Base-by-base conservation (phyloP, 2,113 vertebrate genomes). In the Toxotes jaculatrix region DNA sequence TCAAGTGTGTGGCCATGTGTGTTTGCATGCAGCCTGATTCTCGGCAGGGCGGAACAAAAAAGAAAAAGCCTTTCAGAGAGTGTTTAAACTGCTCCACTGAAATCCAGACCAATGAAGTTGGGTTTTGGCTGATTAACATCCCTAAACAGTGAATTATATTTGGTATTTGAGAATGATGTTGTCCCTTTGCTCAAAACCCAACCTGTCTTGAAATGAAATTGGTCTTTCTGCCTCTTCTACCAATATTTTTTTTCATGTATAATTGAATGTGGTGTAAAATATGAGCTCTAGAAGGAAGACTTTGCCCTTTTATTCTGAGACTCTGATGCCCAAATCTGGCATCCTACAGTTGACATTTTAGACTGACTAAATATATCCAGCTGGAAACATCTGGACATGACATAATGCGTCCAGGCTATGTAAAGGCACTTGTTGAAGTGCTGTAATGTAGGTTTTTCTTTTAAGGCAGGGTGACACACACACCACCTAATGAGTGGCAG, bases 1-100 rank as follows among this genome's bases (percentile, higher is more conserved):
- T 84, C 73, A 88, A 81, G 74, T 80, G 66, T 74, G 71, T 51
- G 74, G 79, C 61, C 77, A 42, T 67, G 31, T 73, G 76, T 74
- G 64, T 87, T 77, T 80, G 72, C 49, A 1, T 64, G 59, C 59
- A n/a, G 45, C 31, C 43, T 34, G 65, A 34, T 79, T 83, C 83
- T 77, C 80, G 0, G 79, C 78, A 69, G 71, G 71, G 38, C 74
- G 53, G 66, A 86, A 40, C 27, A 27, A 27, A 27, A 27, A 27
- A 27, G 1, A 27, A 36, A 86, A 84, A 71, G 19, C 31, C 27
- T 59, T 56, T 13, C 3, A 45, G 47, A 47, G 38, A 43, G 23
- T 27, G 1, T 75, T 71, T 65, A 32, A 65, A 64, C 42, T 21
- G 53, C 31, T 77, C 34, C 21, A 65, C 57, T 72, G 14, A 75